phyloP scores from a whole-genome alignment of 2,113 vertebrate species.

The Varanus komodoensis region DNA sequence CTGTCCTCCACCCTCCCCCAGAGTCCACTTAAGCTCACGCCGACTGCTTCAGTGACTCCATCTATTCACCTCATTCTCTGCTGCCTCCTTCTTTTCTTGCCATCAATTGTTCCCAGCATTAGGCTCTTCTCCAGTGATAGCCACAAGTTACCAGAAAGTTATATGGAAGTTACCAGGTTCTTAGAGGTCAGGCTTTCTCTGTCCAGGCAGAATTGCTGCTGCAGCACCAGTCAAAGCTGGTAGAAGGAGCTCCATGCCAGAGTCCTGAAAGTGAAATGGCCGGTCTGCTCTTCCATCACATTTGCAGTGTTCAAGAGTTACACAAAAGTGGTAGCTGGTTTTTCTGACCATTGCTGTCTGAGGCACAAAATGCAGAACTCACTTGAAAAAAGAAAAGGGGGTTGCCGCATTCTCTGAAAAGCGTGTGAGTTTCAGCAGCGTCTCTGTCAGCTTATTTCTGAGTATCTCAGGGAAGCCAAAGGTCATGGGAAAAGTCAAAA shows the following conservation, averaged over 20 bases:
- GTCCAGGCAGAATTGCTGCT: background rate
- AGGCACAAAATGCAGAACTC: background rate
- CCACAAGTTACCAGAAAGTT: too few relatives aligned
- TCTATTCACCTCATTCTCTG: too few relatives aligned
- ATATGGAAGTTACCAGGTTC: background rate
- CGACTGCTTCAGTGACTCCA: too few relatives aligned
- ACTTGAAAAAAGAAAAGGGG: background rate
- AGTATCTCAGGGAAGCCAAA: conserved; percentile 10
- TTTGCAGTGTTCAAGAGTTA: conserved; percentile 2
- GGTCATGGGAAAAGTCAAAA: conserved; percentile 50
- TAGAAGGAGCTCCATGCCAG: background rate
- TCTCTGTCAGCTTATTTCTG: conserved; percentile 6
- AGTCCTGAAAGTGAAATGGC: conserved; percentile 11
- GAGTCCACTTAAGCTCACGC: too few relatives aligned
- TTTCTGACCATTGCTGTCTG: background rate
- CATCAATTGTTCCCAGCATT: too few relatives aligned
- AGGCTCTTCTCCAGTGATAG: too few relatives aligned
- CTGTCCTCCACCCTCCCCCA: too few relatives aligned
- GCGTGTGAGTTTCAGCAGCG: background rate
- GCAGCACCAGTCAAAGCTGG: background rate
- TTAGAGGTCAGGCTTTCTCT: background rate
- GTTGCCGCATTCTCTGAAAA: conserved; percentile 25
- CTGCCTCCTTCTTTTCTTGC: too few relatives aligned
- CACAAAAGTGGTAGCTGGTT: background rate
- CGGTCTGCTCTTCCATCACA: background rate